These are phyloP conservation scores for Pachyuromys duprasi DNA, from an alignment of 2,797 vertebrate genomes.

Conservation along the genomic window DNA sequence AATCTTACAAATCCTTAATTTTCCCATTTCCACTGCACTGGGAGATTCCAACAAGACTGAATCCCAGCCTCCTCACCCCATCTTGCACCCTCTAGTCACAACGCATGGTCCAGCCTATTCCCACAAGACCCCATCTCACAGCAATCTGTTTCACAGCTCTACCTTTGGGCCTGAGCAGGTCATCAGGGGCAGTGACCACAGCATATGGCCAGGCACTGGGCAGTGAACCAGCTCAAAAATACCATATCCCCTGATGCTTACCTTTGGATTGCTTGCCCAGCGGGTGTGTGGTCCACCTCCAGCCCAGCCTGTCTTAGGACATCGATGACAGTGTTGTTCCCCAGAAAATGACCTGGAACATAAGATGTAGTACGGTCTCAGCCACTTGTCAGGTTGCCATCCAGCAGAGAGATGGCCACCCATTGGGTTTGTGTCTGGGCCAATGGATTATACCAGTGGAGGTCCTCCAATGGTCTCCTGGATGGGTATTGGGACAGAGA, in stretches of 20 bases:
- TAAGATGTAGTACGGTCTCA: constrained; percentile 68
- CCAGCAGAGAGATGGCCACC: not conserved
- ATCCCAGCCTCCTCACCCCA: not conserved
- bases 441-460: not conserved
- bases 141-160: not conserved
- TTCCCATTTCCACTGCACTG: not conserved
- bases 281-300: constrained; percentile 93
- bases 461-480: not conserved
- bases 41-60: not conserved
- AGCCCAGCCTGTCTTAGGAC: constrained; percentile 96
- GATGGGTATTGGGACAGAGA: not conserved
- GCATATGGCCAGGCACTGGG: fast-evolving
- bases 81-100: not conserved
- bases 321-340: constrained; percentile 98
- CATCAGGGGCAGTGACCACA: not conserved
- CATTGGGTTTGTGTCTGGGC: not conserved
- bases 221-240: not conserved
- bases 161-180: not conserved
- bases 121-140: not conserved
- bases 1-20: not conserved
- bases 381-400: not conserved
- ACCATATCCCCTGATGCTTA: constrained; percentile 85
- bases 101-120: not conserved
- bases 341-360: constrained; percentile 97
- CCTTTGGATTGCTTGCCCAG: constrained; percentile 92